Conservation (phyloP, 1,140 invertebrate species). For the Hylaeus anthracinus region DNA sequence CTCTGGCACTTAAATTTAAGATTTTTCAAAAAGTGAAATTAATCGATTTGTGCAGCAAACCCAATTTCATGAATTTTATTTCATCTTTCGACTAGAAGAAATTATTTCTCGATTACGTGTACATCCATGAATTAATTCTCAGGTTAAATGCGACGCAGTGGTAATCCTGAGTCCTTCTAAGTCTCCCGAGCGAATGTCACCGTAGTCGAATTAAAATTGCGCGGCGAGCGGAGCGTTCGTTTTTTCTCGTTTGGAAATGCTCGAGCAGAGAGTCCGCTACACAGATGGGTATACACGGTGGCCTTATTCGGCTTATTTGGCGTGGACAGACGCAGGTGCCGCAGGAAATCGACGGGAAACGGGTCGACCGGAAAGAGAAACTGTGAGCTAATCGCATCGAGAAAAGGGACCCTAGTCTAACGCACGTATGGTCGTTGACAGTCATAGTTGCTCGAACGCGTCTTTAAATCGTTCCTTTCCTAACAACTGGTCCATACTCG, state of each 20-base stretch:
- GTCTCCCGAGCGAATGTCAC: not conserved
- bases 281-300: constrained; percentile 21
- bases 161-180: not conserved
- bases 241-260: constrained; percentile 20
- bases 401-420: constrained; percentile 14
- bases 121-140: too few species aligned
- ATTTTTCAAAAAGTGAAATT: too few species aligned
- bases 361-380: constrained; percentile 54
- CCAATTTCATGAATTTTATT: too few species aligned
- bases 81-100: not conserved
- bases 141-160: not conserved
- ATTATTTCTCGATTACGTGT: not conserved
- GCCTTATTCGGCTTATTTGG: constrained; percentile 54
- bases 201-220: not conserved
- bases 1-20: too few species aligned
- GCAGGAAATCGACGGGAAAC: constrained; percentile 45
- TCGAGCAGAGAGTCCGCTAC: not conserved
- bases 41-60: too few species aligned
- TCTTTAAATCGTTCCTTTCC: not conserved
- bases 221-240: not conserved
- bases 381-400: constrained; percentile 47
- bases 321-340: constrained; percentile 37
- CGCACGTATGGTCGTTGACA: constrained; percentile 13
- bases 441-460: not conserved
- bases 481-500: not conserved